Percentiles rank a stretch among this genome's conserved stretches.
These are phyloP conservation scores for Argyrosomus japonicus DNA, from an alignment of 2,113 vertebrate genomes.

Conservation along the genomic window DNA sequence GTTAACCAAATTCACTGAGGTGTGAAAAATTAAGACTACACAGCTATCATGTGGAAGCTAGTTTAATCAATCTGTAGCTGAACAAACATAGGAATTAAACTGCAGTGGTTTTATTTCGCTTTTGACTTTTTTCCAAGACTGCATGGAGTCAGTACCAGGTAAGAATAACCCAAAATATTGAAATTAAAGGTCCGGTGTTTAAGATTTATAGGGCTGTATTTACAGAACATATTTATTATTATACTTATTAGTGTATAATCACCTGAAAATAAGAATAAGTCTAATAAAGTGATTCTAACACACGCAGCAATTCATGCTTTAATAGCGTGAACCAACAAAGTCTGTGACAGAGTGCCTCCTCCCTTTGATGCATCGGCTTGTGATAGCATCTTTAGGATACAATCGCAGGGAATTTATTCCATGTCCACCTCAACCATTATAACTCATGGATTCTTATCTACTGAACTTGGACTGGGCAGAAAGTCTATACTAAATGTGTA, in stretches of 20 bases:
- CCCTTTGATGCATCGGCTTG: constrained; percentile 25
- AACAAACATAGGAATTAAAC: neutral
- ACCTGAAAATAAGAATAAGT: too few relatives aligned
- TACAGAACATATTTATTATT: too few relatives aligned
- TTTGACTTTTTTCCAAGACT: neutral
- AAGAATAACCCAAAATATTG: neutral
- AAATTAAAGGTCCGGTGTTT: neutral
- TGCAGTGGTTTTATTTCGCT: neutral
- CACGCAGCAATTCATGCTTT: constrained; percentile 16
- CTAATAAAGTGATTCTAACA: constrained; percentile 43
- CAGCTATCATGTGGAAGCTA: neutral
- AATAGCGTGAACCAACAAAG: neutral
- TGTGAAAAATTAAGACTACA: neutral
- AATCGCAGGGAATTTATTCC: constrained; percentile 12
- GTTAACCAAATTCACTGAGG: neutral
- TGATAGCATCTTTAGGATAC: constrained; percentile 31
- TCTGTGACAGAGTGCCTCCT: constrained; percentile 6
- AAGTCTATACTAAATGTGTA: neutral
- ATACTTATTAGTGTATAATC: too few relatives aligned
- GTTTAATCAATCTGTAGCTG: neutral
- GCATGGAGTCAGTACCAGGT: neutral
- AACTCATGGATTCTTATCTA: constrained; percentile 42
- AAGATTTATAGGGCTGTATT: too few relatives aligned
- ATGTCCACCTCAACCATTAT: constrained; percentile 36
- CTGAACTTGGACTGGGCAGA: neutral